phyloP scores from a whole-genome alignment of 2,797 vertebrate species.

The Sebastolobus altivelis region DNA sequence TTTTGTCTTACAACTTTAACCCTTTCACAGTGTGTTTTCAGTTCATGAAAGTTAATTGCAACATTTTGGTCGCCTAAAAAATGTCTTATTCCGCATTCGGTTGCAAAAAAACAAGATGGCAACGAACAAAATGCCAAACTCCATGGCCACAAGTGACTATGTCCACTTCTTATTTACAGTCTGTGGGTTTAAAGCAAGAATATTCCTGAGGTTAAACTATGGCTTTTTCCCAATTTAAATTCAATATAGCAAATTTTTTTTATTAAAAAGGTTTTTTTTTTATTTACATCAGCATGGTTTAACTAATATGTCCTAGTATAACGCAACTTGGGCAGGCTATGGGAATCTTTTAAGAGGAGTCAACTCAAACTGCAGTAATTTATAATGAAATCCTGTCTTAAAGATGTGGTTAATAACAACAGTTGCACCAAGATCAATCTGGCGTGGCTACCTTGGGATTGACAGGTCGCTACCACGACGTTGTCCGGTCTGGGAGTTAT shows the following conservation, averaged over 20 bases:
- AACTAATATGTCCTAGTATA: not conserved
- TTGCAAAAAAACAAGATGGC: no score
- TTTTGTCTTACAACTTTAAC: no score
- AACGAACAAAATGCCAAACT: no score
- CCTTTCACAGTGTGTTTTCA: no score
- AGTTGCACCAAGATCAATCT: conserved; percentile 36
- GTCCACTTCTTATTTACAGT: no score
- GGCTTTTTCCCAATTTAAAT: not conserved
- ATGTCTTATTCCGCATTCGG: no score
- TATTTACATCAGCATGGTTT: not conserved
- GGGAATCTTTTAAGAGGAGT: not conserved
- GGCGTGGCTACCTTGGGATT: not conserved
- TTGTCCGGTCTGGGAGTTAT: no score
- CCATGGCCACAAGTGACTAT: no score
- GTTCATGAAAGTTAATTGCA: no score
- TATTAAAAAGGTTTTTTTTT: not conserved
- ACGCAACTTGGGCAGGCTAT: not conserved
- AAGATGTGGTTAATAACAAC: conserved; percentile 33
- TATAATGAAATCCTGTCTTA: conserved; percentile 10
- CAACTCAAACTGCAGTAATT: not conserved
- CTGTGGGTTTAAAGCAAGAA: not conserved
- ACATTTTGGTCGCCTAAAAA: no score
- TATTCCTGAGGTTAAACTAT: not conserved
- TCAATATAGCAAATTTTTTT: not conserved
- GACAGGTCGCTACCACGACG: no score